Conservation (phyloP, 1,140 invertebrate species). For the Latrodectus geometricus region DNA sequence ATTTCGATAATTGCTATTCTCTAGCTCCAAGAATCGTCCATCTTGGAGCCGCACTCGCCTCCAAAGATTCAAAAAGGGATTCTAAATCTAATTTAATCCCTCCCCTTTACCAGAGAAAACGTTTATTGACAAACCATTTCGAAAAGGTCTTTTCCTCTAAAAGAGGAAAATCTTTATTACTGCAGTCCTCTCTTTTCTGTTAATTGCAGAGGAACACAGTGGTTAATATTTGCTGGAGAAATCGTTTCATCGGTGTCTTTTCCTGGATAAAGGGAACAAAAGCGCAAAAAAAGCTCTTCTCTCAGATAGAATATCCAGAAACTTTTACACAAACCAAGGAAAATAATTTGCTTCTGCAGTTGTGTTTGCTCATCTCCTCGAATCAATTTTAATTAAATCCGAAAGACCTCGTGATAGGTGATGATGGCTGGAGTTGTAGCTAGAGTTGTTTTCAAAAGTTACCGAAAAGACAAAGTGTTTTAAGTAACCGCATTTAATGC, state of each 20-base stretch:
- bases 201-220: constrained; percentile 19
- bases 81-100: constrained; percentile 33
- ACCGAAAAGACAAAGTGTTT: constrained; percentile 28
- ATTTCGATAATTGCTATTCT: constrained; percentile 25
- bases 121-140: constrained; percentile 45
- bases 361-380: constrained; percentile 14
- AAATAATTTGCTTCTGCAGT: constrained; percentile 7
- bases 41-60: not conserved
- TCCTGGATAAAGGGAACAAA: not conserved
- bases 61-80: not conserved
- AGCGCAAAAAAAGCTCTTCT: not conserved
- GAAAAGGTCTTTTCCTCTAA: not conserved
- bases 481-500: constrained; percentile 30
- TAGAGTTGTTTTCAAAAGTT: constrained; percentile 31
- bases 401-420: constrained; percentile 15
- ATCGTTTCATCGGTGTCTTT: not conserved
- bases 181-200: not conserved
- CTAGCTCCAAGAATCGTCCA: constrained; percentile 12
- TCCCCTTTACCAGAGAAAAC: constrained; percentile 18
- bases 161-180: not conserved
- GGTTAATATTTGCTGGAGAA: constrained; percentile 21
- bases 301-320: not conserved
- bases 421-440: not conserved
- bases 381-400: constrained; percentile 43
- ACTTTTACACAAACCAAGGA: not conserved